Conservation (phyloP, 2,888 invertebrate genomes). For the Branchellion lobata region DNA sequence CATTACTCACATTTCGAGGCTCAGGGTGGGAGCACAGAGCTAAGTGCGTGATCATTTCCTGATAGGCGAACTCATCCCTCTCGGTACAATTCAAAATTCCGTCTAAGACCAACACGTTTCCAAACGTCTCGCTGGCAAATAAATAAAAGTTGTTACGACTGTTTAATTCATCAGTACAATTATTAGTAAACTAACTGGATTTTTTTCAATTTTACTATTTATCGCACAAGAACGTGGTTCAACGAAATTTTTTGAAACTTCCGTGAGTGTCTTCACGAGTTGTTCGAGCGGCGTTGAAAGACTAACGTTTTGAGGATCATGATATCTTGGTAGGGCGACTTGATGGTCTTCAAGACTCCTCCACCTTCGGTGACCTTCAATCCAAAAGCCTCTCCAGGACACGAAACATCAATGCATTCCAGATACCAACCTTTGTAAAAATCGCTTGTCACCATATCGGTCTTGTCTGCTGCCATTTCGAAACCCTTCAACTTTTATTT, state of each 20-base stretch:
- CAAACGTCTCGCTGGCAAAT: conserved; percentile 66
- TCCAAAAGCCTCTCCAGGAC: conserved; percentile 58
- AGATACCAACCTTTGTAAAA: conserved; percentile 78
- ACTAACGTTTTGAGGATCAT: conserved; percentile 59
- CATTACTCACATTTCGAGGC: conserved; percentile 73
- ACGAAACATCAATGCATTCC: conserved; percentile 76
- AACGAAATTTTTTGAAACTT: too few species aligned
- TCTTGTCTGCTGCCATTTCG: too few species aligned
- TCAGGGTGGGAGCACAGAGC: conserved; percentile 86
- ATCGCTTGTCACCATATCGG: conserved; percentile 1
- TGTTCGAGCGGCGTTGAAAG: background rate
- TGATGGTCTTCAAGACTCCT: conserved; percentile 57
- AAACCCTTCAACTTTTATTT: too few species aligned
- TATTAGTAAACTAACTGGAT: background rate
- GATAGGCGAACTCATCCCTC: conserved; percentile 93
- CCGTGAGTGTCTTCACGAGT: background rate
- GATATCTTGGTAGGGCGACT: conserved; percentile 59
- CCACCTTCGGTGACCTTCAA: conserved; percentile 55
- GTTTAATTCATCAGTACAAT: background rate
- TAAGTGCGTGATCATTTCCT: conserved; percentile 94
- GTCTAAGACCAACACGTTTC: conserved; percentile 83
- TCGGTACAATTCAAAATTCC: conserved; percentile 95
- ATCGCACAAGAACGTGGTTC: background rate
- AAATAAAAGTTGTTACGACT: background rate
- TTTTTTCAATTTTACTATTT: background rate